These are phyloP conservation scores for Clarias platycephalus DNA, from an alignment of 2,797 vertebrate genomes.

Conservation along the genomic window DNA sequence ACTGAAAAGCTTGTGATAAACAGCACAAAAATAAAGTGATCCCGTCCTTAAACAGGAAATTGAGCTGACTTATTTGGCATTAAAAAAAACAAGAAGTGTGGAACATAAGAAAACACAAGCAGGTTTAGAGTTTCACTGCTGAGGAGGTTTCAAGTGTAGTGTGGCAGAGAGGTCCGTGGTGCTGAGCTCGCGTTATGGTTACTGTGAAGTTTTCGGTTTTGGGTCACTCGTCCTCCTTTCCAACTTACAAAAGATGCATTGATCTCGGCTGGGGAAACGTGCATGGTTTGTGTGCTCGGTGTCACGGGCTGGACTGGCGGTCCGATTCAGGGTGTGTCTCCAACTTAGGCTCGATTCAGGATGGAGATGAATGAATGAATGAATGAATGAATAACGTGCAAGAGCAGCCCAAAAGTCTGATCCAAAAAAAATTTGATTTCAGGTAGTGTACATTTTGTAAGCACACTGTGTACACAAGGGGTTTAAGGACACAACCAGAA, in stretches of 20 bases:
- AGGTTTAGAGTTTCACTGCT: neutral
- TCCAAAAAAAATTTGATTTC: neutral
- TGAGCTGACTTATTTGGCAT: too few species aligned
- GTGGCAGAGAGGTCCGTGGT: neutral
- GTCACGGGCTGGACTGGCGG: neutral
- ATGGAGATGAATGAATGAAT: neutral
- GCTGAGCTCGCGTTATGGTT: neutral
- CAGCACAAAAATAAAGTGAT: neutral
- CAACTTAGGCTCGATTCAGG: neutral
- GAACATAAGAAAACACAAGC: neutral
- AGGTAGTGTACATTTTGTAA: neutral
- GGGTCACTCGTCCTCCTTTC: neutral
- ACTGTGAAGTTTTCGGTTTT: neutral
- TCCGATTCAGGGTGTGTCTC: slow-evolving; percentile 24
- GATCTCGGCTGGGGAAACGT: neutral
- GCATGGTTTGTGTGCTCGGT: neutral
- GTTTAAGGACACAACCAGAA: neutral
- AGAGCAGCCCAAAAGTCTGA: neutral
- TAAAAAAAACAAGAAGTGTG: neutral
- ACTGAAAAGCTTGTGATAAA: neutral
- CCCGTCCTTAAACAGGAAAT: neutral
- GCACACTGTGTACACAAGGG: neutral
- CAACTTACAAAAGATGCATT: slow-evolving; percentile 5
- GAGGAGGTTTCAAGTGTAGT: neutral
- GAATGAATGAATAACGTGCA: neutral